phyloP scores from a whole-genome alignment of 2,113 vertebrate genomes.

The Dolichallabes microphthalmus region DNA sequence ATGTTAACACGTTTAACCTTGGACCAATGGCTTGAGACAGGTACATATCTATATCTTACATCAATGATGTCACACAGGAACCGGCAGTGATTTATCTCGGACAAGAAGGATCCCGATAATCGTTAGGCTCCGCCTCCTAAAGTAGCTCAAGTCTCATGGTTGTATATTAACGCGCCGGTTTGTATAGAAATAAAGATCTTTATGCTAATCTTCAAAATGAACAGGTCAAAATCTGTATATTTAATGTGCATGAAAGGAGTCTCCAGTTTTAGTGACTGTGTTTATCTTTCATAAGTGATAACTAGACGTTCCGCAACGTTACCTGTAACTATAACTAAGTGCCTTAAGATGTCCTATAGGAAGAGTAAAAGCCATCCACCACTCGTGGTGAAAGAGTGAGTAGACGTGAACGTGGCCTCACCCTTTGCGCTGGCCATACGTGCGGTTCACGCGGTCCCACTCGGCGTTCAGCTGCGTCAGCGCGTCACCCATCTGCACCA shows the following conservation, averaged over 20 bases:
- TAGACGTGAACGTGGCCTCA: conserved; percentile 62
- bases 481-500: conserved; percentile 80
- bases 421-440: conserved; percentile 88
- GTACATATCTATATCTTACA: not conserved
- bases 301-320: too few relatives aligned
- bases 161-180: not conserved
- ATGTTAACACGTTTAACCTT: not conserved
- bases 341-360: too few relatives aligned
- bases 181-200: not conserved
- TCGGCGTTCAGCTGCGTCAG: conserved; percentile 86
- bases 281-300: not conserved
- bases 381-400: too few relatives aligned
- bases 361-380: too few relatives aligned
- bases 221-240: not conserved
- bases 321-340: too few relatives aligned
- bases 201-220: not conserved
- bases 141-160: not conserved
- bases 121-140: not conserved
- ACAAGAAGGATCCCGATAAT: not conserved
- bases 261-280: not conserved
- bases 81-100: not conserved
- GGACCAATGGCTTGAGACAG: not conserved
- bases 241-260: not conserved
- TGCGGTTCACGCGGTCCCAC: conserved; percentile 90
- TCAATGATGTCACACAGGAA: not conserved